A percentile compares a stretch with the other conserved stretches of the same genome.
Evolutionary conservation across 2,888 invertebrate species (phyloP).

Genomic region (Drosophila atroscutellata): DNA sequence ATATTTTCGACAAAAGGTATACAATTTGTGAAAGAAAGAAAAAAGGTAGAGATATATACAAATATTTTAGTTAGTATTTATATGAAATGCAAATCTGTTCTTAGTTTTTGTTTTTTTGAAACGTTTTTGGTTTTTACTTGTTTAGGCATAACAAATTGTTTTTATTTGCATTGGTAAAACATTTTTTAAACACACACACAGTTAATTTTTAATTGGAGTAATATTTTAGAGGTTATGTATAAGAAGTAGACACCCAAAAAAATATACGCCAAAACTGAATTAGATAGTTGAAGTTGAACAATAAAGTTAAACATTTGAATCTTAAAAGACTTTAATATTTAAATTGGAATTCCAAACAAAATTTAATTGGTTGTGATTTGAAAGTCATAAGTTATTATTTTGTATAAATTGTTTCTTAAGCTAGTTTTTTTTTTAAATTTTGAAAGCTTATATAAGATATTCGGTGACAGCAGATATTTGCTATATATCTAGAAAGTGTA

Average conservation of each 20-base stretch:
- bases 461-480: not conserved
- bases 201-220: slow-evolving; percentile 54
- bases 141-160: slow-evolving; percentile 43
- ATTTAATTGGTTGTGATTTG: slow-evolving; percentile 23
- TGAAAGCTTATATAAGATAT: not conserved
- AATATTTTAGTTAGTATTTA: slow-evolving; percentile 73
- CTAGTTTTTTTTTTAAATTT: not conserved
- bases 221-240: slow-evolving; percentile 37
- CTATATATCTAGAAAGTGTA: not conserved
- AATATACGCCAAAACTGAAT: slow-evolving; percentile 51
- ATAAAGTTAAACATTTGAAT: slow-evolving; percentile 41
- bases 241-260: slow-evolving; percentile 69
- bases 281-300: slow-evolving; percentile 44
- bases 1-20: slow-evolving; percentile 59
- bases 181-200: slow-evolving; percentile 57
- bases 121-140: slow-evolving; percentile 14
- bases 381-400: slow-evolving; percentile 10
- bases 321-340: slow-evolving; percentile 18
- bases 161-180: slow-evolving; percentile 35
- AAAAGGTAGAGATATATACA: slow-evolving; percentile 79
- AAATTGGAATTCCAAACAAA: slow-evolving; percentile 20
- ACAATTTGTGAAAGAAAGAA: slow-evolving; percentile 69
- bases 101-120: slow-evolving; percentile 29
- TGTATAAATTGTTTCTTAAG: slow-evolving; percentile 38
- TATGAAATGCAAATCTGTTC: slow-evolving; percentile 60